These are phyloP conservation scores for Dryococelus australis DNA, from an alignment of 2,888 invertebrate species.

Conservation along the genomic window DNA sequence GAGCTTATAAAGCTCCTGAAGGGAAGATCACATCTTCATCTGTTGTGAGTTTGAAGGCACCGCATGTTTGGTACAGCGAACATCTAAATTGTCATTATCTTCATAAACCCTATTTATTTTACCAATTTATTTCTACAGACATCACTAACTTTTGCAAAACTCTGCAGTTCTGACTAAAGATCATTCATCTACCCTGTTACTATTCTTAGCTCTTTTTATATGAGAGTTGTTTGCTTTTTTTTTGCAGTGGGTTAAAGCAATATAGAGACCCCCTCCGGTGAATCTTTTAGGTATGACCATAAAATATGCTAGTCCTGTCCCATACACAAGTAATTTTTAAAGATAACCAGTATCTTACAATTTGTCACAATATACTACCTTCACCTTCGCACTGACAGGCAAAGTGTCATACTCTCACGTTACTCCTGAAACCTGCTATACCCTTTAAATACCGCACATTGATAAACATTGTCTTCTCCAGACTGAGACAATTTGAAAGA, in stretches of 20 bases:
- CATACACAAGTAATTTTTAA: not conserved
- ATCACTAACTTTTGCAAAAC: slow-evolving; percentile 3
- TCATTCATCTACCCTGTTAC: not conserved
- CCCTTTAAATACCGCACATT: not conserved
- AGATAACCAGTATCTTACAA: not conserved
- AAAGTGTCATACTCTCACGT: not conserved
- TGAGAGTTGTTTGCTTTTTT: not conserved
- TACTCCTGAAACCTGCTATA: not conserved
- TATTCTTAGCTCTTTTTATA: not conserved
- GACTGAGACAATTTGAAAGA: too few relatives aligned
- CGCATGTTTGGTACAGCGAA: not conserved
- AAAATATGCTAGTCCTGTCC: not conserved
- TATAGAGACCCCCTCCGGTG: not conserved
- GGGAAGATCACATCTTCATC: not conserved
- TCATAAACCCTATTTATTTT: not conserved
- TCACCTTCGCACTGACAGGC: not conserved
- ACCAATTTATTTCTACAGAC: not conserved
- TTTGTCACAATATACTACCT: not conserved
- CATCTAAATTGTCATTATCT: slow-evolving; percentile 1
- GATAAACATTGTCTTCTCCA: too few relatives aligned
- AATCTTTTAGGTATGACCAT: not conserved
- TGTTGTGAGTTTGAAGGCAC: not conserved
- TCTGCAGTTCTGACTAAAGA: not conserved
- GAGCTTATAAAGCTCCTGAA: not conserved
- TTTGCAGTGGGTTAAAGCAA: not conserved